phyloP scores from a whole-genome alignment of 2,797 vertebrate genomes.

The Coluber constrictor region DNA sequence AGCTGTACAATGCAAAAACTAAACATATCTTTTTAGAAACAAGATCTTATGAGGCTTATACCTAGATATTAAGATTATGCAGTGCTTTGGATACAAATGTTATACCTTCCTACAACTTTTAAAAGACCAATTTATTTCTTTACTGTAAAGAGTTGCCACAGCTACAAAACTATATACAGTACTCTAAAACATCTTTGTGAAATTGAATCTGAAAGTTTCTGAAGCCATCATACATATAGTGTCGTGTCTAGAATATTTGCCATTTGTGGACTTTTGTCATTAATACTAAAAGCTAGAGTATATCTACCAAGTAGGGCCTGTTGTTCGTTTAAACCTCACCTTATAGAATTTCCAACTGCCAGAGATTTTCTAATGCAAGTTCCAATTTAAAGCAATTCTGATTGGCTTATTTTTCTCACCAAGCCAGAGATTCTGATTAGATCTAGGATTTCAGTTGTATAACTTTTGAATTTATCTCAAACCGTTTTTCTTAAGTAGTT shows the following conservation, averaged over 20 bases:
- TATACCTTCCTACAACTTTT: neutral
- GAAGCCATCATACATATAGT: neutral
- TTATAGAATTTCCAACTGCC: slow-evolving; percentile 18
- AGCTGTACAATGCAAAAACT: neutral
- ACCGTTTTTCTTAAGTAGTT: neutral
- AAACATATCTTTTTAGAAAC: neutral
- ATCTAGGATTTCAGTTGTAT: neutral
- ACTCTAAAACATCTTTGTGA: neutral
- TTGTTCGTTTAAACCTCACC: neutral
- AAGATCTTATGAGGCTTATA: neutral
- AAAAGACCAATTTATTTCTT: neutral
- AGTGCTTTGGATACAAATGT: neutral
- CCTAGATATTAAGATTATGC: neutral
- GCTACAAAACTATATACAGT: neutral
- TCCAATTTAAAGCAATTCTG: neutral
- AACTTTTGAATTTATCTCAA: neutral
- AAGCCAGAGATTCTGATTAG: neutral
- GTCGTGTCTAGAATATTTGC: neutral
- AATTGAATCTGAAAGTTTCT: neutral
- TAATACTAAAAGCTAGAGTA: neutral
- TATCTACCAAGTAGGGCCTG: neutral
- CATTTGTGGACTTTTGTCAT: neutral
- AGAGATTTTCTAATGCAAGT: slow-evolving; percentile 3
- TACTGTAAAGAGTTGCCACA: neutral
- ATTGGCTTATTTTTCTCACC: neutral